Evolutionary conservation across 2,888 invertebrate genomes (phyloP), one percentile per base, ranked within the genome.

Genomic region (Phyto melanocephala): DNA sequence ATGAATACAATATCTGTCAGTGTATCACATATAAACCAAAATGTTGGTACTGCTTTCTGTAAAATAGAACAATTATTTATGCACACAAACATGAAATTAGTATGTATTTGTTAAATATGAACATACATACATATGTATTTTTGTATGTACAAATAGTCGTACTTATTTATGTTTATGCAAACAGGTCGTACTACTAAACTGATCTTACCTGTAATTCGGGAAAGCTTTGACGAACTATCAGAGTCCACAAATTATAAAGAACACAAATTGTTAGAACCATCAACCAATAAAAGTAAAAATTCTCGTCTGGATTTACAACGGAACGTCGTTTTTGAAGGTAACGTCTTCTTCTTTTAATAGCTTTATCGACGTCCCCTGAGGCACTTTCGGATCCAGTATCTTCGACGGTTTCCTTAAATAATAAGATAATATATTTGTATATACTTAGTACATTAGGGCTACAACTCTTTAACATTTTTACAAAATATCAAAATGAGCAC

Each of bases 211-310:
- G 96, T 83, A 98, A 93, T 90, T 98, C 98, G 22, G 97, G 97
- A 91, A 98, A 96, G 90, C 98, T 98, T 92, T 98, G 97, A 71
- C 98, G 93, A 54, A 98, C 98, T 87, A 98, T 98, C 84, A 97
- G 93, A 35, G 98, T 96, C 98, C 98, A 98, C 86, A 98, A 93
- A 92, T 98, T 98, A 92, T 98, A 98, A 80, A 98, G 93, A 86
- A 98, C 96, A 90, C 97, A 97, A 85, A 95, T 91, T 60, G 98
- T 97, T 86, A 98, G 93, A 84, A 97, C 92, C 93, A 97, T 95
- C 86, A 98, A 92, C 98, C 98, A 98, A 92, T 97, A 96, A 92
- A 98, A 98, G 93, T 97, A 97, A 92, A 97, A 96, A 92, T 97
- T 97, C 88, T 97, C 97, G 92, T 98, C 98, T 0, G 98, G 98